These are phyloP conservation scores for Bothrops jararaca DNA, from an alignment of 2,113 vertebrate species.

Conservation along the genomic window DNA sequence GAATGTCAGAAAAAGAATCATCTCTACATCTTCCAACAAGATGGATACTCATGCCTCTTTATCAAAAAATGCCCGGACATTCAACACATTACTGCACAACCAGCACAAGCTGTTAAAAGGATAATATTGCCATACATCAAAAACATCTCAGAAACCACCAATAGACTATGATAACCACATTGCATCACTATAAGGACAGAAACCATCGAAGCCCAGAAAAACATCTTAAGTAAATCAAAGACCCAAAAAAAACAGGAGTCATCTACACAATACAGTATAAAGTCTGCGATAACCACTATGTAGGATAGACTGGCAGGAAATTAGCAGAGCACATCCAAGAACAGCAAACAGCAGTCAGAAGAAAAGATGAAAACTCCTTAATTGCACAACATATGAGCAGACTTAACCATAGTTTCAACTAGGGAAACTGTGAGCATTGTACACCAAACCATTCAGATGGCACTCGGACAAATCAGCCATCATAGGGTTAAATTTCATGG, in stretches of 20 bases:
- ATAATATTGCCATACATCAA: background rate
- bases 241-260: background rate
- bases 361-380: background rate
- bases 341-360: background rate
- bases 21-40: background rate
- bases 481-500: background rate
- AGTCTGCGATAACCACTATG: background rate
- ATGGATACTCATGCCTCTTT: background rate
- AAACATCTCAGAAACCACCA: too few species aligned
- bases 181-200: background rate
- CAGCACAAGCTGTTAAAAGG: background rate
- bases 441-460: background rate
- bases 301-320: background rate
- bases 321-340: background rate
- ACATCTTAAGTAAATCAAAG: background rate
- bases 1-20: background rate
- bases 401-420: background rate
- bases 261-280: background rate
- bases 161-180: background rate
- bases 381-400: background rate
- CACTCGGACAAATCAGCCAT: background rate
- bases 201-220: background rate
- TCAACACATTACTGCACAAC: background rate
- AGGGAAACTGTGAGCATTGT: background rate
- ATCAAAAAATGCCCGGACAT: background rate